phyloP scores from a whole-genome alignment of 1,140 invertebrate genomes.

The Zaprionus capensis region DNA sequence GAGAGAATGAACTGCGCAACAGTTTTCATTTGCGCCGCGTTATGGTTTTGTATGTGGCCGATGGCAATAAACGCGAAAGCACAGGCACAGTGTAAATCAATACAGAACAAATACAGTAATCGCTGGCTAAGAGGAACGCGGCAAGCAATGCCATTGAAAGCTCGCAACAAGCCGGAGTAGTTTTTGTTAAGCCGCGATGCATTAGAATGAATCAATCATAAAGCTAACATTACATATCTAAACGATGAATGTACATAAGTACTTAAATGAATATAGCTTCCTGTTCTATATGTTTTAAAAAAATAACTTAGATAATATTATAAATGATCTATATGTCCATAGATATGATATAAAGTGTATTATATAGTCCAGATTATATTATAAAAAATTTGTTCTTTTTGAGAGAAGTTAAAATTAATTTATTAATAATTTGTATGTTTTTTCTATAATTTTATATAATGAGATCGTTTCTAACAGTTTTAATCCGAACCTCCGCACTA shows the following conservation, averaged over 20 bases:
- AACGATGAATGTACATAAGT: too few relatives aligned
- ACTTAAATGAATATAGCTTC: too few relatives aligned
- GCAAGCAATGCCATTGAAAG: neutral
- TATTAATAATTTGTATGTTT: neutral
- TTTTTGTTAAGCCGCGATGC: neutral
- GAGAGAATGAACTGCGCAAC: constrained; percentile 63
- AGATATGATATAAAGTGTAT: too few relatives aligned
- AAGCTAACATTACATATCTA: too few relatives aligned
- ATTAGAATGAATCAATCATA: neutral
- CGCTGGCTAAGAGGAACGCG: constrained; percentile 2
- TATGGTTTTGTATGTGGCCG: neutral
- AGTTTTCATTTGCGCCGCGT: constrained; percentile 52
- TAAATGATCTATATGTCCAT: too few relatives aligned
- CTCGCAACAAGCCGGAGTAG: neutral
- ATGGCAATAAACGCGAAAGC: constrained; percentile 2
- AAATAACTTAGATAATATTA: too few relatives aligned
- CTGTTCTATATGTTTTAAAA: too few relatives aligned
- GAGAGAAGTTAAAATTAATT: neutral
- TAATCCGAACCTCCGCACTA: too few relatives aligned
- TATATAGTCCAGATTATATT: too few relatives aligned
- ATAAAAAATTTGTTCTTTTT: too few relatives aligned
- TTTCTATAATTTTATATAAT: neutral
- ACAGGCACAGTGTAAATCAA: constrained; percentile 51
- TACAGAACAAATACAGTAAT: constrained; percentile 46
- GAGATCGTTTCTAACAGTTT: neutral